phyloP scores from a whole-genome alignment of 1,140 invertebrate genomes.

The Chironomus striatipennis region DNA sequence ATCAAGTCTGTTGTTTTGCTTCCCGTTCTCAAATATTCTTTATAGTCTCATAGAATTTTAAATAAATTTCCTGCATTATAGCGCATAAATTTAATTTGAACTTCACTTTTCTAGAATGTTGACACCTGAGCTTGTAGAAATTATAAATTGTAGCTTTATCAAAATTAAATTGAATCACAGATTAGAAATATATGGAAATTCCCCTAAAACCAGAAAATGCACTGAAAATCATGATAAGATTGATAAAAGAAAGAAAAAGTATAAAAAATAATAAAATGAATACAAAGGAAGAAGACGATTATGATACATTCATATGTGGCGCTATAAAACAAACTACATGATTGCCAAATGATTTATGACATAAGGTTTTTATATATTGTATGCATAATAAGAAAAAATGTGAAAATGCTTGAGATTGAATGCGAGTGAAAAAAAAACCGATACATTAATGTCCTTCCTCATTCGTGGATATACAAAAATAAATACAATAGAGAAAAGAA shows the following conservation, averaged over 20 bases:
- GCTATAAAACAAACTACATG: not conserved
- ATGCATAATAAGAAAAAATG: not conserved
- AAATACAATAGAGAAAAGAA: not conserved
- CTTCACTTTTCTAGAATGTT: too few species aligned
- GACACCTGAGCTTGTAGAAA: too few species aligned
- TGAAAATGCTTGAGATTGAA: not conserved
- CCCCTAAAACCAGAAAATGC: too few species aligned
- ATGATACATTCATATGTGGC: not conserved
- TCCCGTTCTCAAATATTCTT: too few species aligned
- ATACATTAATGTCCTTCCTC: not conserved
- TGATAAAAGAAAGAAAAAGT: not conserved
- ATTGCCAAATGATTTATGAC: constrained; percentile 8
- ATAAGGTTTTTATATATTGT: not conserved
- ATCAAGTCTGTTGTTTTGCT: too few species aligned
- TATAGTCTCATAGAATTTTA: too few species aligned
- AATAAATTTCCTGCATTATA: too few species aligned
- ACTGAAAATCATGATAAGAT: too few species aligned
- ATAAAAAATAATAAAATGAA: not conserved
- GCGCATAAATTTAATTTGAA: too few species aligned
- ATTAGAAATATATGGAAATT: too few species aligned
- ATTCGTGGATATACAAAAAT: not conserved
- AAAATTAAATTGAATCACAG: too few species aligned
- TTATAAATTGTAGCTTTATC: too few species aligned
- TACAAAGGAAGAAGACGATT: not conserved
- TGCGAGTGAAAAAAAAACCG: not conserved